phyloP scores from a whole-genome alignment of 2,797 vertebrate genomes.

The Peromyscus attwateri region DNA sequence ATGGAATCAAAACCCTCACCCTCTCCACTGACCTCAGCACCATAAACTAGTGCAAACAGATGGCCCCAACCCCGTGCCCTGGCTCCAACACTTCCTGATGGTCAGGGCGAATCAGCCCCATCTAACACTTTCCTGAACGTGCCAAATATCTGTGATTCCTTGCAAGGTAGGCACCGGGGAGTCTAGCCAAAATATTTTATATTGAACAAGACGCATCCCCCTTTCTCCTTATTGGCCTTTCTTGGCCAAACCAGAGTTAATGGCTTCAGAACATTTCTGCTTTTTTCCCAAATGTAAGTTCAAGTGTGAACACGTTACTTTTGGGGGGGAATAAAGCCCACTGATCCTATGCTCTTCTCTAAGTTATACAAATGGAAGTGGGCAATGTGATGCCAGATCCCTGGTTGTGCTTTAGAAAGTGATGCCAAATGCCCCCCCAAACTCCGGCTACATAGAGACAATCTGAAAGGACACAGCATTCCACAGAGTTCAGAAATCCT shows the following conservation, averaged over 20 bases:
- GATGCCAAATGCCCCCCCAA: neutral
- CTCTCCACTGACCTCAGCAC: constrained; percentile 63
- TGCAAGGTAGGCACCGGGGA: neutral
- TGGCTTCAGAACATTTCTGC: neutral
- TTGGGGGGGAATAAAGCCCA: neutral
- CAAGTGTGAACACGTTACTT: neutral
- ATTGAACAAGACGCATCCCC: constrained; percentile 47
- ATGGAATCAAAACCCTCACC: constrained; percentile 53
- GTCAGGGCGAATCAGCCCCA: constrained; percentile 15
- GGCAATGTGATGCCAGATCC: neutral
- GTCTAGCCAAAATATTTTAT: constrained; percentile 61
- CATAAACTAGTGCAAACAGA: constrained; percentile 14
- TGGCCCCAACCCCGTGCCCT: neutral
- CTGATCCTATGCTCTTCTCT: neutral
- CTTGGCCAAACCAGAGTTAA: neutral
- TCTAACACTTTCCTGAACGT: neutral
- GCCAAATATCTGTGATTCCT: constrained; percentile 17
- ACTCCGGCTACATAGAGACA: neutral
- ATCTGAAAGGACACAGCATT: neutral
- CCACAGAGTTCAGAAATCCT: neutral
- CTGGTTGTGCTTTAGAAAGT: constrained; percentile 6
- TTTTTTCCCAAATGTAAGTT: constrained; percentile 52
- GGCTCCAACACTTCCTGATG: neutral
- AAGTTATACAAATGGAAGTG: constrained; percentile 23
- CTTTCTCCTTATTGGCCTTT: constrained; percentile 30